Evolutionary conservation across 2,888 invertebrate species (phyloP).

Genomic region (Masnerella sp.): DNA sequence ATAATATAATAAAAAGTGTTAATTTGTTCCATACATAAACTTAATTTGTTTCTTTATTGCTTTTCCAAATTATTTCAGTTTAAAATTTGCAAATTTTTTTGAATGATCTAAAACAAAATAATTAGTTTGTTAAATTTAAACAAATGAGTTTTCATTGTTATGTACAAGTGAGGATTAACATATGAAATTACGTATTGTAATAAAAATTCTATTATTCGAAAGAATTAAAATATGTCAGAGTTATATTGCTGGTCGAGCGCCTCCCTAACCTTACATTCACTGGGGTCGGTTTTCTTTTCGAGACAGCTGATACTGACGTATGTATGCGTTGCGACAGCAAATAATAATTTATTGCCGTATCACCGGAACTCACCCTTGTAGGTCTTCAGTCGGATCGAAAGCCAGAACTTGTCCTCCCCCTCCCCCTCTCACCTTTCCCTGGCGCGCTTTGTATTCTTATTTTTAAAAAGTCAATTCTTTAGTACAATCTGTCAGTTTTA

Average conservation of each 20-base stretch:
- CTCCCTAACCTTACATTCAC: constrained; percentile 45
- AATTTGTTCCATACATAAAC: no score
- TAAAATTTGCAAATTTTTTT: no score
- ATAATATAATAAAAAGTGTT: no score
- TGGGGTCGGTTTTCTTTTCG: constrained; percentile 58
- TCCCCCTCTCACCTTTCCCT: background rate
- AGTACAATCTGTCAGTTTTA: no score
- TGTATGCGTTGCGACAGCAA: constrained; percentile 60
- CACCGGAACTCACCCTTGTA: constrained; percentile 56
- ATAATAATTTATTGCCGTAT: constrained; percentile 61
- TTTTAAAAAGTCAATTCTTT: no score
- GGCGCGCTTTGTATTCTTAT: background rate
- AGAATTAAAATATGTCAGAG: constrained; percentile 5
- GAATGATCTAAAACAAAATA: no score
- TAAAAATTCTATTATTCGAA: no score
- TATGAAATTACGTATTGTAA: no score
- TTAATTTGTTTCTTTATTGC: no score
- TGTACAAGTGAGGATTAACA: background rate
- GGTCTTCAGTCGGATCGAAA: constrained; percentile 47
- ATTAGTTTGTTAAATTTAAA: no score
- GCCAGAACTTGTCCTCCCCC: constrained; percentile 30
- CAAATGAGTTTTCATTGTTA: background rate
- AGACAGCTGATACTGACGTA: constrained; percentile 71
- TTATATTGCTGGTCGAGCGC: constrained; percentile 3
- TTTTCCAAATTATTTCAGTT: no score